Conservation (phyloP, 2,888 invertebrate species). For the Hipparchia semele region DNA sequence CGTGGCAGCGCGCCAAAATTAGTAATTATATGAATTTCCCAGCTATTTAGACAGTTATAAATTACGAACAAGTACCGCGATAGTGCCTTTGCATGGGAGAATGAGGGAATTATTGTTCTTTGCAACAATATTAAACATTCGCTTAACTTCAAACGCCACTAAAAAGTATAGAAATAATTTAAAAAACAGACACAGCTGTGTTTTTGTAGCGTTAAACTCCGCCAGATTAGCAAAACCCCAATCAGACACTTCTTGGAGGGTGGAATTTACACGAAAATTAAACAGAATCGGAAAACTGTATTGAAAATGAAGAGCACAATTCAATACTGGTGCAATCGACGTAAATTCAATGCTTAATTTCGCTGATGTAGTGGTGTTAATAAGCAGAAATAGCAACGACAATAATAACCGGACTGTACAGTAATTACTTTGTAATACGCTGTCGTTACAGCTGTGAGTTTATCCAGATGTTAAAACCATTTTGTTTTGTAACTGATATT, state of each 20-base stretch:
- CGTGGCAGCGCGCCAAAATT: conserved; percentile 31
- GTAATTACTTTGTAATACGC: background rate
- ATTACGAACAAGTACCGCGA: conserved; percentile 17
- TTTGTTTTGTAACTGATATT: background rate
- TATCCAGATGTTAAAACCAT: background rate
- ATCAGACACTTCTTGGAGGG: too few species aligned
- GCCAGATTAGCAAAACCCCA: too few species aligned
- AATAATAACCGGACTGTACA: background rate
- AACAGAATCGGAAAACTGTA: background rate
- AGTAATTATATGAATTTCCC: conserved; percentile 31
- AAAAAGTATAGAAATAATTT: too few species aligned
- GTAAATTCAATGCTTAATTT: conserved; percentile 7
- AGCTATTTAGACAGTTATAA: conserved; percentile 26
- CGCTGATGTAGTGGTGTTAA: conserved; percentile 7
- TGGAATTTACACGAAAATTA: too few species aligned
- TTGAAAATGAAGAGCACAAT: background rate
- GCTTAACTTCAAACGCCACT: too few species aligned
- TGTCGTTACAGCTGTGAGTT: background rate
- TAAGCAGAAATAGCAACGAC: conserved; percentile 6
- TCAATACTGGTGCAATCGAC: background rate
- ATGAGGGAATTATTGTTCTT: conserved; percentile 15
- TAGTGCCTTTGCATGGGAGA: conserved; percentile 4
- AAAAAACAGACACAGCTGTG: too few species aligned
- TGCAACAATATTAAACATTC: too few species aligned
- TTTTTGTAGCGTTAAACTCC: too few species aligned